Percentiles rank a stretch among this genome's conserved stretches.
Conservation (phyloP, 2,888 invertebrate species). For the Fragum fragum region DNA sequence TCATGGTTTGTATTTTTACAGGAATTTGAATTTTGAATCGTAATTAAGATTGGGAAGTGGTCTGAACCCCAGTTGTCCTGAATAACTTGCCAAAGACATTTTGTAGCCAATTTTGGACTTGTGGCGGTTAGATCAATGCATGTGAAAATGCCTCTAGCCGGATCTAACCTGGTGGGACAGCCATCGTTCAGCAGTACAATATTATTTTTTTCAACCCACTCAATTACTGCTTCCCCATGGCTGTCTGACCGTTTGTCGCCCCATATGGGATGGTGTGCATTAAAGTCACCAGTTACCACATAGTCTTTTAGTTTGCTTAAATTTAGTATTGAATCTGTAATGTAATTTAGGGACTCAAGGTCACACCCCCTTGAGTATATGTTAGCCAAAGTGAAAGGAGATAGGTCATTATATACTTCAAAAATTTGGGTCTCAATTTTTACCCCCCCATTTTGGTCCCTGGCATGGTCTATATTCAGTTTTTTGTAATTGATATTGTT, state of each 20-base stretch:
- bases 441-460: conserved; percentile 6
- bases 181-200: conserved; percentile 34
- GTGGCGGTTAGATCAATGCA: conserved; percentile 13
- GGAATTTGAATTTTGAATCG: not conserved
- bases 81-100: conserved; percentile 10
- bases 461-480: conserved; percentile 11
- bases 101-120: not conserved
- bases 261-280: conserved; percentile 25
- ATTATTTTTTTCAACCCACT: conserved; percentile 19
- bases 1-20: not conserved
- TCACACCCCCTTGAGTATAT: conserved; percentile 22
- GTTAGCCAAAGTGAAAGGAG: conserved; percentile 5
- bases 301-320: not conserved
- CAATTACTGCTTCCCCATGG: conserved; percentile 12
- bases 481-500: not conserved
- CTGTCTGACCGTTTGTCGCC: conserved; percentile 3
- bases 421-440: conserved; percentile 4
- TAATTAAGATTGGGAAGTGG: conserved; percentile 29
- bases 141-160: not conserved
- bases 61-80: conserved; percentile 26
- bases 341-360: conserved; percentile 7
- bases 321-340: not conserved
- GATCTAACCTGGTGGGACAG: conserved; percentile 11
- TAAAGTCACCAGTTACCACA: conserved; percentile 32
- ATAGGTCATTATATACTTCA: not conserved